phyloP scores from a whole-genome alignment of 2,888 invertebrate species.

The Allygus modestus region DNA sequence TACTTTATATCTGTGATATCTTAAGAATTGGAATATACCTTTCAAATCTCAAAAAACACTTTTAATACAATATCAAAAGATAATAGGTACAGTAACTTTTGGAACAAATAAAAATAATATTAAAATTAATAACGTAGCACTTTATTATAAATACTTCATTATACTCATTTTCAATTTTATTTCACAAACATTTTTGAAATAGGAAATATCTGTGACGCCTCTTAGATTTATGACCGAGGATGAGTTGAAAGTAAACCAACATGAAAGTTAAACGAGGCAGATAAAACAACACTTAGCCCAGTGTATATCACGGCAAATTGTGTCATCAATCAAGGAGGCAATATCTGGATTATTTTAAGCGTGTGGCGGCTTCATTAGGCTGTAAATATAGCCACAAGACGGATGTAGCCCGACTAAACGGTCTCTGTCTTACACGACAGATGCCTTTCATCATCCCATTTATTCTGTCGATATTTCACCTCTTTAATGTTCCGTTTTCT shows the following conservation, averaged over 20 bases:
- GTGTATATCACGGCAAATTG: constrained; percentile 55
- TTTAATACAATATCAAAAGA: too few relatives aligned
- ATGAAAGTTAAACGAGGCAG: constrained; percentile 22
- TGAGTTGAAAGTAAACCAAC: constrained; percentile 47
- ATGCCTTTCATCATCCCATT: constrained; percentile 51
- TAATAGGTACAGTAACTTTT: too few relatives aligned
- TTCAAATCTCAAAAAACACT: too few relatives aligned
- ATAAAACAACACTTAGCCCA: constrained; percentile 44
- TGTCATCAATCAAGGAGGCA: constrained; percentile 43
- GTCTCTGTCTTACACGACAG: constrained; percentile 45
- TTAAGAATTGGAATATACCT: too few relatives aligned
- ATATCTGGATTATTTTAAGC: constrained; percentile 39
- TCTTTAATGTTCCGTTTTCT: neutral
- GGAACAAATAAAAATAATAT: too few relatives aligned
- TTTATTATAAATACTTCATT: too few relatives aligned
- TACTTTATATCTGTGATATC: too few relatives aligned
- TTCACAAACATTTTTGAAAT: neutral
- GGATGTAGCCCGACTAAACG: constrained; percentile 40
- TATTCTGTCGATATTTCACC: constrained; percentile 34
- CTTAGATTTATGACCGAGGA: neutral
- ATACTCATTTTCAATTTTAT: too few relatives aligned
- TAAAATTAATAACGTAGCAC: too few relatives aligned
- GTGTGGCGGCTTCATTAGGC: constrained; percentile 10
- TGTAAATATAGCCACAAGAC: constrained; percentile 49
- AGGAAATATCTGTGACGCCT: neutral